Evolutionary conservation across 2,113 vertebrate genomes (phyloP).

Genomic region (Pandion haliaetus): DNA sequence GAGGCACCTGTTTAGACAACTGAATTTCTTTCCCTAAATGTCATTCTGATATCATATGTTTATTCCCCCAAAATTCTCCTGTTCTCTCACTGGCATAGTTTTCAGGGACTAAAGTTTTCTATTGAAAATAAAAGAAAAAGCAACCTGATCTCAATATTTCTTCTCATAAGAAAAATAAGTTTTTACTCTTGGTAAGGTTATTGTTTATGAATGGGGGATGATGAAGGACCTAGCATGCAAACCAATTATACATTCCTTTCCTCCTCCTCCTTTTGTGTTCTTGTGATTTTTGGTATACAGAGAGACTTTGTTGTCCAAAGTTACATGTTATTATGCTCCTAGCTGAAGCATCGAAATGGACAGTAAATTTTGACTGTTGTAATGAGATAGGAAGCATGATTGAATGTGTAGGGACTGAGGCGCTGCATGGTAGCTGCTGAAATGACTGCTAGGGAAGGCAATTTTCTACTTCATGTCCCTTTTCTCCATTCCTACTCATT

Average conservation of each 20-base stretch:
- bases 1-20: neutral
- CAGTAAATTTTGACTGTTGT: slow-evolving; percentile 22
- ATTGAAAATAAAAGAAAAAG: neutral
- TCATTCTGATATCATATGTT: neutral
- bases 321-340: neutral
- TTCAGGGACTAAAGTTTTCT: neutral
- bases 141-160: neutral
- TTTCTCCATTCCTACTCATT: slow-evolving; percentile 8
- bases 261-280: neutral
- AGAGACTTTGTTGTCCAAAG: neutral
- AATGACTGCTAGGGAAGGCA: neutral
- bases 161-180: neutral
- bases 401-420: neutral
- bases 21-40: neutral
- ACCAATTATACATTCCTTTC: neutral
- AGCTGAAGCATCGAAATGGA: neutral
- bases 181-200: neutral
- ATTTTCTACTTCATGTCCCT: slow-evolving; percentile 28
- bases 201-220: neutral
- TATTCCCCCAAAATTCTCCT: neutral
- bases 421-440: neutral
- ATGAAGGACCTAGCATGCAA: neutral
- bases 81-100: neutral
- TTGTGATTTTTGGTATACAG: neutral
- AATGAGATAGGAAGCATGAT: slow-evolving; percentile 15